These are phyloP conservation scores for Dolichotis patagonum DNA, from an alignment of 2,113 vertebrate genomes.

Conservation along the genomic window DNA sequence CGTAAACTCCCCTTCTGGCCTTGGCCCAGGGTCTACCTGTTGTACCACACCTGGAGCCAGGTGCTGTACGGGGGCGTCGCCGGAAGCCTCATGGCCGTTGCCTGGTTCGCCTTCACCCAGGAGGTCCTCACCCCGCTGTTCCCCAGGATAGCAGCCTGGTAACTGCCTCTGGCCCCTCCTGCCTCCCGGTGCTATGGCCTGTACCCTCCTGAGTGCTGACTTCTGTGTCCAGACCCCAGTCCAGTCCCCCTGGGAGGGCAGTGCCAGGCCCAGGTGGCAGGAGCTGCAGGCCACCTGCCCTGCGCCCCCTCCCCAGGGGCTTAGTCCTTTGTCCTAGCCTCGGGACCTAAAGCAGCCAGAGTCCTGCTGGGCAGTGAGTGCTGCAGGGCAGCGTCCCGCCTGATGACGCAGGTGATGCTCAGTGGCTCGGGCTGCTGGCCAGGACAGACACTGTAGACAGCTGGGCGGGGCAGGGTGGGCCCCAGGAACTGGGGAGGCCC, in stretches of 20 bases:
- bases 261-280: background rate
- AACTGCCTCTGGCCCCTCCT: slow-evolving; percentile 71
- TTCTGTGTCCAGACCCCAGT: background rate
- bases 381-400: background rate
- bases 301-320: background rate
- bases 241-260: background rate
- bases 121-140: slow-evolving; percentile 98
- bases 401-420: background rate
- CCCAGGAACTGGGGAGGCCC: background rate
- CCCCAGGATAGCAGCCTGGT: slow-evolving; percentile 99
- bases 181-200: background rate
- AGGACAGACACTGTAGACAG: background rate
- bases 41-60: slow-evolving; percentile 99
- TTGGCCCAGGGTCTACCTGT: slow-evolving; percentile 94
- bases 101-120: slow-evolving; percentile 98
- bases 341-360: background rate
- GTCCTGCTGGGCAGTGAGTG: background rate
- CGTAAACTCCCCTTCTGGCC: slow-evolving; percentile 50
- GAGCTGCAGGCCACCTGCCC: background rate
- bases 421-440: background rate
- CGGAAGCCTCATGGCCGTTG: slow-evolving; percentile 92
- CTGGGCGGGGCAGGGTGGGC: background rate
- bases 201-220: background rate
- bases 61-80: slow-evolving; percentile 95
- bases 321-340: background rate